phyloP scores from a whole-genome alignment of 1,140 invertebrate species.

The Brachionus sp. region DNA sequence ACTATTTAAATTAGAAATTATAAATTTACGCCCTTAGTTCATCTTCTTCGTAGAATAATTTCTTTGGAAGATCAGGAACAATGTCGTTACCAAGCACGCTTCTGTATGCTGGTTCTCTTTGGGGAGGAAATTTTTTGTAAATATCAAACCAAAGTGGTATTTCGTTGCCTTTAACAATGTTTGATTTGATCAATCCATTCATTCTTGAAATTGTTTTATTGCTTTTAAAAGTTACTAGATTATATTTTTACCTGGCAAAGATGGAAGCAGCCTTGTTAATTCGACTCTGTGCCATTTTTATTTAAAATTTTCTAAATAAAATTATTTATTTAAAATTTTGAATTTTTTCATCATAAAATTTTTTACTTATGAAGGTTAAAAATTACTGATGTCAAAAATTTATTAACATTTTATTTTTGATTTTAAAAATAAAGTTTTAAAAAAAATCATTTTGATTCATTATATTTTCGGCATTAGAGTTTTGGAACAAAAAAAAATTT shows the following conservation, averaged over 20 bases:
- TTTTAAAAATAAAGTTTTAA: too few relatives aligned
- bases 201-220: conserved; percentile 62
- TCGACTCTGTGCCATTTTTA: conserved; percentile 42
- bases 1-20: not conserved
- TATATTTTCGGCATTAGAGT: too few relatives aligned
- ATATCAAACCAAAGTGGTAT: conserved; percentile 79
- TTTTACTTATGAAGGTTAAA: not conserved
- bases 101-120: conserved; percentile 70
- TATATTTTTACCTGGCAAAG: not conserved
- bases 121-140: conserved; percentile 77
- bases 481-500: too few relatives aligned
- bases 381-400: too few relatives aligned
- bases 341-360: not conserved
- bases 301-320: not conserved
- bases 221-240: not conserved
- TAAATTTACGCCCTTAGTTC: conserved; percentile 71
- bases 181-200: conserved; percentile 69
- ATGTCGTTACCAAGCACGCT: conserved; percentile 64
- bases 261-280: conserved; percentile 44
- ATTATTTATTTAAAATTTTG: not conserved
- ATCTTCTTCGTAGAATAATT: conserved; percentile 80
- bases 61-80: conserved; percentile 49
- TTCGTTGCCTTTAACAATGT: conserved; percentile 71
- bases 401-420: too few relatives aligned
- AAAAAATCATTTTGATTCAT: too few relatives aligned